A percentile compares a stretch with the other conserved stretches of the same genome.
These are phyloP conservation scores for Origma solitaria DNA, from an alignment of 2,113 vertebrate species.

Conservation along the genomic window DNA sequence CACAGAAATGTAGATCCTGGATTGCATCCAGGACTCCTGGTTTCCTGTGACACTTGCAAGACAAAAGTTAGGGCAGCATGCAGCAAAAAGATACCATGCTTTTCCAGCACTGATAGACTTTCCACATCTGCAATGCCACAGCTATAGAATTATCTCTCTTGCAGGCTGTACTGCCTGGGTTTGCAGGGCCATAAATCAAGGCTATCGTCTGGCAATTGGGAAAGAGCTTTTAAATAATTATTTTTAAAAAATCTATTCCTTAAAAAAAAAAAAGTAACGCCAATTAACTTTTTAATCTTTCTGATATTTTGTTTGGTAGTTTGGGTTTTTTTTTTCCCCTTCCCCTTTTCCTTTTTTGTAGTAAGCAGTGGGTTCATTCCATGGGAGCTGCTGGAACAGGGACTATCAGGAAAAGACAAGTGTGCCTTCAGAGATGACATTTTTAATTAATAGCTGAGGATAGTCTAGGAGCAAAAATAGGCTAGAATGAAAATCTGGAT, in stretches of 20 bases:
- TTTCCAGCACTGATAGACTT: not conserved
- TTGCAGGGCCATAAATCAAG: conserved; percentile 21
- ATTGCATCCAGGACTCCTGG: not conserved
- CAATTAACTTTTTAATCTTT: not conserved
- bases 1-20: conserved; percentile 29
- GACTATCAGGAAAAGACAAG: not conserved
- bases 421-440: accelerated
- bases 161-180: not conserved
- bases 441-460: not conserved
- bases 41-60: not conserved
- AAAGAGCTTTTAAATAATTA: not conserved
- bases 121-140: not conserved
- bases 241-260: not conserved
- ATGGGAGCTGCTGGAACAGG: not conserved
- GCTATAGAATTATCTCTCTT: not conserved
- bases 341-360: not conserved
- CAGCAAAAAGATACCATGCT: not conserved
- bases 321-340: accelerated
- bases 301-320: accelerated
- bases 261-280: not conserved
- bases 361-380: not conserved
- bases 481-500: not conserved
- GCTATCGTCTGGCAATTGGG: not conserved
- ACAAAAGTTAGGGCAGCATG: conserved; percentile 22
- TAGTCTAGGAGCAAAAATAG: not conserved